A percentile compares a stretch with the other conserved stretches of the same genome.
Conservation (phyloP, 2,113 vertebrate genomes). For the Leuciscus idus region DNA sequence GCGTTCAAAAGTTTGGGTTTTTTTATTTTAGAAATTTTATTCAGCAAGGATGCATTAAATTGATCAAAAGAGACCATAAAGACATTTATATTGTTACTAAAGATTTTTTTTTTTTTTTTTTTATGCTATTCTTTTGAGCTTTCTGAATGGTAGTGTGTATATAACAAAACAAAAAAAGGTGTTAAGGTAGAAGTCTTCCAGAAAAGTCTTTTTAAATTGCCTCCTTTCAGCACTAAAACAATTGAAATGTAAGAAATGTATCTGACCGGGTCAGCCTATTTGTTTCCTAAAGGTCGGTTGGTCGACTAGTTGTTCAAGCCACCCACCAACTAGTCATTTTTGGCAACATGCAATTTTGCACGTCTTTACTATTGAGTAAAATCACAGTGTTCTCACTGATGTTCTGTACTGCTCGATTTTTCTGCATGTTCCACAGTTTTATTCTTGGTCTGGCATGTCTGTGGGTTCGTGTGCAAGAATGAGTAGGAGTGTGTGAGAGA, state of each 20-base stretch:
- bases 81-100: not conserved
- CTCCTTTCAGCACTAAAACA: too few relatives aligned
- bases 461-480: constrained; percentile 29
- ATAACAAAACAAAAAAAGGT: too few relatives aligned
- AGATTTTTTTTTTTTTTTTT: not conserved
- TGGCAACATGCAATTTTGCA: not conserved
- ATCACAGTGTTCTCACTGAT: not conserved
- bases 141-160: too few relatives aligned
- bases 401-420: not conserved
- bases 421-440: constrained; percentile 24
- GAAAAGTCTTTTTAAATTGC: too few relatives aligned
- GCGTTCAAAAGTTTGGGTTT: not conserved
- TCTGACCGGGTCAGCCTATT: not conserved
- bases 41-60: not conserved
- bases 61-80: not conserved
- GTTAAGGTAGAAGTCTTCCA: too few relatives aligned
- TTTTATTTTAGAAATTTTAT: not conserved
- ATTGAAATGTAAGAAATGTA: not conserved
- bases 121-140: not conserved
- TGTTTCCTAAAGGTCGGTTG: not conserved
- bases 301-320: not conserved
- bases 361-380: not conserved
- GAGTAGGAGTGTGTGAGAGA: constrained; percentile 38
- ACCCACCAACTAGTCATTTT: not conserved
- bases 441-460: constrained; percentile 39